Conservation (phyloP, 2,797 vertebrate species). For the Knipowitschia caucasica region DNA sequence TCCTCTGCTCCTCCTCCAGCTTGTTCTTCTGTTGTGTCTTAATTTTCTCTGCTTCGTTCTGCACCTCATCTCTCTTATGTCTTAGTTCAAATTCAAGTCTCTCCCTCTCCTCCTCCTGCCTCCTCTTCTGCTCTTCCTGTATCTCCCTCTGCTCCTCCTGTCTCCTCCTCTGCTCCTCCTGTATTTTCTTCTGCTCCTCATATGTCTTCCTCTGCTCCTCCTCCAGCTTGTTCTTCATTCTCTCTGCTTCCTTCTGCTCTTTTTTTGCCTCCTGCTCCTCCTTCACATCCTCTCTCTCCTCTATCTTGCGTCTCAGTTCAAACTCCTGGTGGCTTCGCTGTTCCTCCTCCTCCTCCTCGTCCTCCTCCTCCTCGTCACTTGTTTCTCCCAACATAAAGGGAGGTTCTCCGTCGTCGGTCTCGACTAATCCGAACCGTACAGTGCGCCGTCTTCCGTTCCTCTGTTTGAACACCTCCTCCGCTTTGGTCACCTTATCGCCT, state of each 20-base stretch:
- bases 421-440: constrained; percentile 56
- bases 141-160: constrained; percentile 25
- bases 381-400: constrained; percentile 46
- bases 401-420: constrained; percentile 52
- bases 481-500: not conserved
- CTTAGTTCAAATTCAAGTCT: constrained; percentile 1
- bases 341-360: constrained; percentile 26
- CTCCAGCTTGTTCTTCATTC: too few species aligned
- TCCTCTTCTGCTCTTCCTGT: constrained; percentile 2
- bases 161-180: constrained; percentile 8
- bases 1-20: not conserved
- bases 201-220: not conserved
- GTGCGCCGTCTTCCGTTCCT: constrained; percentile 69
- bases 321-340: constrained; percentile 37
- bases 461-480: not conserved
- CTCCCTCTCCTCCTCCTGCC: constrained; percentile 8
- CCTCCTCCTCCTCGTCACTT: constrained; percentile 34
- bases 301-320: constrained; percentile 32
- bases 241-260: too few species aligned
- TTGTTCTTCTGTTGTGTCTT: constrained; percentile 24
- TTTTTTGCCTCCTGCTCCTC: too few species aligned
- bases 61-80: constrained; percentile 4
- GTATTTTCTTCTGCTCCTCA: constrained; percentile 9
- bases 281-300: constrained; percentile 25
- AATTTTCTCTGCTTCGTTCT: constrained; percentile 23